Percentiles rank a stretch among this genome's conserved stretches.
Conservation (phyloP, 2,797 vertebrate species). For the Buphagus erythrorhynchus region DNA sequence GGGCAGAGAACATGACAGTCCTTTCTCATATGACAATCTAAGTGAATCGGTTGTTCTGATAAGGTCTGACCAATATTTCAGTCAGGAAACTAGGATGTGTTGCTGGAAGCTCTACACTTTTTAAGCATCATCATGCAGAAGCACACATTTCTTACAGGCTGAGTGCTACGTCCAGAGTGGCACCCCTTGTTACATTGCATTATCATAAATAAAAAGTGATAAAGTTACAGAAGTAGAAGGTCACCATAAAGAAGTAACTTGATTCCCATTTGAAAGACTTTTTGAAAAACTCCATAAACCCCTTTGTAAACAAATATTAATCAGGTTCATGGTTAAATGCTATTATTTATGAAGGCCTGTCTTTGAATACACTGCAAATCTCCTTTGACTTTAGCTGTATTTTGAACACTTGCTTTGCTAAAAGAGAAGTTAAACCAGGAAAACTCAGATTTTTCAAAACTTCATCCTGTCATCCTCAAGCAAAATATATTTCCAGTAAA, state of each 20-base stretch:
- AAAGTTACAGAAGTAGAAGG: not conserved
- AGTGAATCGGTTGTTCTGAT: not conserved
- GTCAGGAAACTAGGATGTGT: not conserved
- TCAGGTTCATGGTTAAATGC: not conserved
- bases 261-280: not conserved
- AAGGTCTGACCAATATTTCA: not conserved
- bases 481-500: constrained; percentile 19
- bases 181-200: not conserved
- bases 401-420: not conserved
- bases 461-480: not conserved
- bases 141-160: not conserved
- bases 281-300: not conserved
- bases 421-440: not conserved
- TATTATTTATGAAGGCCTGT: not conserved
- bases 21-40: not conserved
- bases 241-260: not conserved
- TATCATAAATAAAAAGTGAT: not conserved
- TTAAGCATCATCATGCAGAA: not conserved
- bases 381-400: not conserved
- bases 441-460: constrained; percentile 28
- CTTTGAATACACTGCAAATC: not conserved
- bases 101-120: not conserved
- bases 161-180: not conserved
- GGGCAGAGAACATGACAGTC: not conserved
- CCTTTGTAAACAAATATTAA: constrained; percentile 33